Base-by-base conservation (phyloP, 2,888 invertebrate genomes). In the Cephus rjabovi region DNA sequence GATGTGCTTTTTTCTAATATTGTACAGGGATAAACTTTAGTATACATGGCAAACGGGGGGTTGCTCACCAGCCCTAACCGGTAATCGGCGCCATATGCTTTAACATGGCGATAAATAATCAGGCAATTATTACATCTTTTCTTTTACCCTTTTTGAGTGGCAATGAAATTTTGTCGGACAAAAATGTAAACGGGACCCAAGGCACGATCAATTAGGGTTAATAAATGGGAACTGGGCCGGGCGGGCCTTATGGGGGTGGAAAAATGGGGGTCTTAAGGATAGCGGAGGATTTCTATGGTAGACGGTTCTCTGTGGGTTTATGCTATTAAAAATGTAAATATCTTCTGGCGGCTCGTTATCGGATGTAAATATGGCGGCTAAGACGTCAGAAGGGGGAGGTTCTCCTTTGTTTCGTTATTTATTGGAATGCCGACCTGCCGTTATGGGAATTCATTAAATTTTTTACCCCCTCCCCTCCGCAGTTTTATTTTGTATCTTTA, bases 271-370 rank as follows among this genome's bases (percentile, higher is more conserved):
- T 80, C 80, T 69, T 31, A 70, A 68, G 71, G 33, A 15, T 11
- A 12, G 31, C 31, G 15, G 23, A 31, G 31, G 71, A 31, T 12
- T 31, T 31, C 71, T n/a, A 23, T 9, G 71, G 12, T 31, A 71
- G 34, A 34, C 34, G n/a, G 34, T 34, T 56, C 82, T 82, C 86
- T 87, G 89, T 89, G 83, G 89, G 88, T 89, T 90, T 89, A 89
- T 88, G 88, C 86, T 89, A 90, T 90, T 90, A 91, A 90, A 90
- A 90, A 90, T 90, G 90, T 89, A 90, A 91, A 90, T 91, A 90
- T 90, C 88, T 88, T 83, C 85, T 84, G 88, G 88, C 89, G 89
- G 89, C 90, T 91, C 90, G 90, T 90, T 91, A 91, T 90, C 89
- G 88, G 86, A 89, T 90, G 89, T 90, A 90, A 90, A 90, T 90